A percentile compares a stretch with the other conserved stretches of the same genome.
Evolutionary conservation across 2,888 invertebrate species (phyloP).

Genomic region (Nephrocerus scutellatus): DNA sequence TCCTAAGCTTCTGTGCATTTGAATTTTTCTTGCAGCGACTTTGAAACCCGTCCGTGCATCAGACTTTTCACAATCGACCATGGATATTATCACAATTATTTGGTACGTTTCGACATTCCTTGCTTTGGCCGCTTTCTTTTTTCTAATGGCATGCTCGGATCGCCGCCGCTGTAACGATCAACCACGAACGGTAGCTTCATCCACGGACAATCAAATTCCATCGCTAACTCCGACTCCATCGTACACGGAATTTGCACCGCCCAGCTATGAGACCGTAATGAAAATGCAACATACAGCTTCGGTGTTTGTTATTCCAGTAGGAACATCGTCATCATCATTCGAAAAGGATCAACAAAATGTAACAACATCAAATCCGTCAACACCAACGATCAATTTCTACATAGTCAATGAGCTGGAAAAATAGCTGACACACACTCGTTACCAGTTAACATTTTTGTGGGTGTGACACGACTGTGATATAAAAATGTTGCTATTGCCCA

Average conservation of each 20-base stretch:
- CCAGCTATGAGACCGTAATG: constrained; percentile 44
- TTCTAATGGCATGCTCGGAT: constrained; percentile 47
- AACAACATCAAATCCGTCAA: constrained; percentile 6
- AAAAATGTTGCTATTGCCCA: too few species aligned
- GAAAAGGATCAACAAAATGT: constrained; percentile 11
- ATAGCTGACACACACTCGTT: too few species aligned
- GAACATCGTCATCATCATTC: constrained; percentile 17
- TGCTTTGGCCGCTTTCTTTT: constrained; percentile 44
- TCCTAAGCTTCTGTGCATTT: too few species aligned
- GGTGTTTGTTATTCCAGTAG: constrained; percentile 41
- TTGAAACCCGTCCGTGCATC: too few species aligned
- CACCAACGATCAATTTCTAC: constrained; percentile 31
- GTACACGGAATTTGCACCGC: constrained; percentile 46
- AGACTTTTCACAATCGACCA: constrained; percentile 41
- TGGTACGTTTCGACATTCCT: constrained; percentile 47
- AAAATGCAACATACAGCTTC: constrained; percentile 36
- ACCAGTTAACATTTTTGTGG: too few species aligned
- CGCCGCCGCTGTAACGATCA: constrained; percentile 33
- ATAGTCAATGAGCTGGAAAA: constrained; percentile 41
- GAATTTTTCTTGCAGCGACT: constrained; percentile 14
- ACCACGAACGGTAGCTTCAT: constrained; percentile 13
- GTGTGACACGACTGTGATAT: too few species aligned
- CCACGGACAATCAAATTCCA: constrained; percentile 28
- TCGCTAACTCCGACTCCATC: constrained; percentile 45
- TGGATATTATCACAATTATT: constrained; percentile 45